These are phyloP conservation scores for Diplazon laetatorius DNA, from an alignment of 2,888 invertebrate genomes.

Conservation along the genomic window DNA sequence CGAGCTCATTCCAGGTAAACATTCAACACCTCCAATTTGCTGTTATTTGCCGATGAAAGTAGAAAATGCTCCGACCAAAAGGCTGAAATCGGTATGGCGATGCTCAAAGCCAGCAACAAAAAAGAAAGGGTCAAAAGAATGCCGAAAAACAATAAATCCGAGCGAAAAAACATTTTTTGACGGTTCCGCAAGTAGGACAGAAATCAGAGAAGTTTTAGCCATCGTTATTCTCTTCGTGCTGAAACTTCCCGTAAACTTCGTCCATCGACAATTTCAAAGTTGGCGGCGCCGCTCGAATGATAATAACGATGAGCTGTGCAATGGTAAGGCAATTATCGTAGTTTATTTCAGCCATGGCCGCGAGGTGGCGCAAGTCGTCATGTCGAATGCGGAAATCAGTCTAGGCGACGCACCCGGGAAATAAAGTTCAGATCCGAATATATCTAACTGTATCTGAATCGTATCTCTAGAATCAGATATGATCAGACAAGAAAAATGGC, in stretches of 20 bases:
- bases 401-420: slow-evolving; percentile 47
- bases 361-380: no score
- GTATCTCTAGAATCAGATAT: slow-evolving; percentile 48
- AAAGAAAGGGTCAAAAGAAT: no score
- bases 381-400: slow-evolving; percentile 35
- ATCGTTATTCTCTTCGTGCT: no score
- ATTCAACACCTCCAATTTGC: slow-evolving; percentile 41
- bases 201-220: no score
- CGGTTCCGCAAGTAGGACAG: slow-evolving; percentile 41
- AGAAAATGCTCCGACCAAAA: slow-evolving; percentile 20
- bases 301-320: slow-evolving; percentile 21
- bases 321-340: slow-evolving; percentile 42
- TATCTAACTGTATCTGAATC: slow-evolving; percentile 47
- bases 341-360: slow-evolving; percentile 60
- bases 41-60: slow-evolving; percentile 52
- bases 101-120: no score
- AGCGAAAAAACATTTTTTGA: slow-evolving; percentile 54
- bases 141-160: slow-evolving; percentile 51
- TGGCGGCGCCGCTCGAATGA: no score
- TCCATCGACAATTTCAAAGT: no score
- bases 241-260: no score
- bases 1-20: no score
- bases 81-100: no score
- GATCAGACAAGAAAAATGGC: slow-evolving; percentile 26
- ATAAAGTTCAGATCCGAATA: no score